Evolutionary conservation across 1,140 invertebrate species (phyloP), one percentile per base, ranked within the genome.

Genomic region (Dendrolimus kikuchii): DNA sequence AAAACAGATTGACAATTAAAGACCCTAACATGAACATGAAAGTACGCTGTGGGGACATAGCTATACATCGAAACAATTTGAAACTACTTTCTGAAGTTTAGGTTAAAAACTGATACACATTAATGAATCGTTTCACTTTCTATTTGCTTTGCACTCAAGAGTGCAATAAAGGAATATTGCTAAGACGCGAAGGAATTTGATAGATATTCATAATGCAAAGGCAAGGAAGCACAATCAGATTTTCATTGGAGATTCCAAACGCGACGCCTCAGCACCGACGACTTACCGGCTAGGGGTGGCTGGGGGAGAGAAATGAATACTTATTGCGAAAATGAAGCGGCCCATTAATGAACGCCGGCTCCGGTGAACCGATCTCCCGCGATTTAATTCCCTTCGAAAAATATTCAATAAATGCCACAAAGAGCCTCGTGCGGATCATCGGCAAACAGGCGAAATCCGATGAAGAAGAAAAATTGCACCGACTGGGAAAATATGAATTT

Each of bases 281-380:
- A 23, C 23, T 23, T 23, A 23, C 23, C 23, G 23, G 23, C 23
- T 23, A 23, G 23, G 23, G 53, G 45, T 47, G 56, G 38, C n/a
- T 51, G 60, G 62, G 57, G 60, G 64, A 52, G 58, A 71, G 73
- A 78, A 81, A 81, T 81, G 77, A 83, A 81, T 83, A 80, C 80
- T 83, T 83, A 83, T 83, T 83, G 77, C 74, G 71, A 81, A 81
- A 75, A 81, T 75, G 78, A 81, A 77, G 72, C 74, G 61, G 61
- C 57, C 71, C 66, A 76, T 80, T 83, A 83, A 83, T 83, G 77
- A 83, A 77, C 68, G 67, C 60, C 60, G 66, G 56, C 66, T 74
- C 60, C 71, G 51, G 61, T 64, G 59, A 74, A 75, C 68, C 70
- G 69, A 66, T 73, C 70, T 53, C 60, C 57, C 68, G 64, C 63